Evolutionary conservation across 2,113 vertebrate genomes (phyloP).

Genomic region (Elanoides forficatus): DNA sequence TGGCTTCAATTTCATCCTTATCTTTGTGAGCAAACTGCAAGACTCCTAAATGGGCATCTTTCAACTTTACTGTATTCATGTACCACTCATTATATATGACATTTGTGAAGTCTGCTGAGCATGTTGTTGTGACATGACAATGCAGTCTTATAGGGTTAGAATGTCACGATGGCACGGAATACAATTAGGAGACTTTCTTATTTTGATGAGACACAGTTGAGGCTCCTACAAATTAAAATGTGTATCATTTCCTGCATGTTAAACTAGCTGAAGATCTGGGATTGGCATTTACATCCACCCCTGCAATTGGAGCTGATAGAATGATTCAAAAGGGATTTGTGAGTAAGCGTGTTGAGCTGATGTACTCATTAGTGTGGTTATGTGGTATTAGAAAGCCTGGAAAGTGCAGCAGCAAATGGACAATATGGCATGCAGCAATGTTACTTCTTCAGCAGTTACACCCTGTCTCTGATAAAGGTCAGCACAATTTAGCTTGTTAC

Average conservation of each 20-base stretch:
- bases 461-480: conserved; percentile 48
- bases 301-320: not conserved
- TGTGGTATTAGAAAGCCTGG: not conserved
- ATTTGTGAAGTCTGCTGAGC: not conserved
- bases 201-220: not conserved
- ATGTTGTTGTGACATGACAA: not conserved
- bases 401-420: not conserved
- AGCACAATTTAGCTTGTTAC: conserved; percentile 36
- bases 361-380: conserved; percentile 45
- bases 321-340: conserved; percentile 16
- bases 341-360: not conserved
- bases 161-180: not conserved
- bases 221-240: not conserved
- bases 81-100: not conserved
- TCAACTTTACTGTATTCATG: not conserved
- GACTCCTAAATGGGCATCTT: not conserved
- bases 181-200: not conserved
- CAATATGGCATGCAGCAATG: not conserved
- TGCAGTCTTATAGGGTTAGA: not conserved
- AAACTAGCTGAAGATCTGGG: not conserved
- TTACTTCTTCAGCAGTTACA: conserved; percentile 11
- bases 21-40: not conserved
- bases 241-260: not conserved
- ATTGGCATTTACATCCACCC: not conserved
- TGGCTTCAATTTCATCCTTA: not conserved